A percentile compares a stretch with the other conserved stretches of the same genome.
Conservation (phyloP, 2,113 vertebrate species). For the Pithys albifrons region DNA sequence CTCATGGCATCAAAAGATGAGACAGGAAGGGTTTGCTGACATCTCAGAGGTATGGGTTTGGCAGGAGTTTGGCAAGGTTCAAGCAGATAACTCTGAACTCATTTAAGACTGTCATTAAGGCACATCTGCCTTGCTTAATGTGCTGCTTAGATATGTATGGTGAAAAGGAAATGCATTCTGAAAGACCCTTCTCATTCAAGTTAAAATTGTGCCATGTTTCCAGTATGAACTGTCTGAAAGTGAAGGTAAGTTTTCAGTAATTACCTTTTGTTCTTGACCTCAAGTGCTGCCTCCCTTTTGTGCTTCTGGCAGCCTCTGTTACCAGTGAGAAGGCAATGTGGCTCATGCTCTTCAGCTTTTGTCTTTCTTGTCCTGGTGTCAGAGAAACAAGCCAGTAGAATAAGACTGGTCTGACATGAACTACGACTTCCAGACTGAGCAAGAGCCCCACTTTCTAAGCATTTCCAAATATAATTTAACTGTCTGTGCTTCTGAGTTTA, state of each 20-base stretch:
- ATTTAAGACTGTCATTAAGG: not conserved
- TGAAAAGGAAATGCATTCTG: not conserved
- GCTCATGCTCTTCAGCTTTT: not conserved
- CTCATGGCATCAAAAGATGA: not conserved
- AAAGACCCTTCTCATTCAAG: not conserved
- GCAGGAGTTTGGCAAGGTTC: not conserved
- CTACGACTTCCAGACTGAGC: not conserved
- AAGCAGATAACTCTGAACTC: not conserved
- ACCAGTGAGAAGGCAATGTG: not conserved
- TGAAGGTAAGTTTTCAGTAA: accelerated
- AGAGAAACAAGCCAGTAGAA: not conserved
- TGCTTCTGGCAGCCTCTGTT: not conserved
- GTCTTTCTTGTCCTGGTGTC: not conserved
- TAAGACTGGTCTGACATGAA: not conserved
- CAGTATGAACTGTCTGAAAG: not conserved
- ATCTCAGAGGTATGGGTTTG: not conserved
- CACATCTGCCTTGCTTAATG: not conserved
- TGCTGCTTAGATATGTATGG: not conserved
- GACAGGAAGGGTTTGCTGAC: not conserved
- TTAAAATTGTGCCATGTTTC: not conserved
- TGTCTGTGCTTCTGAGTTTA: not conserved
- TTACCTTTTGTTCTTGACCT: not conserved
- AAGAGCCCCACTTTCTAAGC: not conserved
- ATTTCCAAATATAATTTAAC: not conserved
- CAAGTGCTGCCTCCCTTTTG: not conserved